phyloP scores from a whole-genome alignment of 2,888 invertebrate genomes.

The Synanthedon formicaeformis region DNA sequence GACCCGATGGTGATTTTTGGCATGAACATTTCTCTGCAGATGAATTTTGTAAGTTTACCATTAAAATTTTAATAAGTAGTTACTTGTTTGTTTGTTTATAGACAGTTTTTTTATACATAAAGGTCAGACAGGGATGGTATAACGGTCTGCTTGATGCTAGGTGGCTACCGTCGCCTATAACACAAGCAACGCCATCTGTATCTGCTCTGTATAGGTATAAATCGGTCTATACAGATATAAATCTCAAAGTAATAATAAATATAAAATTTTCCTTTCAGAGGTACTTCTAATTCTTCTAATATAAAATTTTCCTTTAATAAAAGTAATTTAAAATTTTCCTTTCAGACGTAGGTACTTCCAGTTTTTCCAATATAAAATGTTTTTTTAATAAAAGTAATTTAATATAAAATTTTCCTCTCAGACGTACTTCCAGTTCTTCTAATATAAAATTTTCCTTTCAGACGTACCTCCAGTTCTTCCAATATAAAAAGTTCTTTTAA shows the following conservation, averaged over 20 bases:
- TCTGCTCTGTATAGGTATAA: too few relatives aligned
- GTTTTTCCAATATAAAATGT: too few relatives aligned
- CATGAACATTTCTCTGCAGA: constrained; percentile 94
- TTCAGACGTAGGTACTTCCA: constrained; percentile 71
- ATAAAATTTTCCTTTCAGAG: constrained; percentile 69
- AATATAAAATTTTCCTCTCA: constrained; percentile 46
- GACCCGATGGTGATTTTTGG: constrained; percentile 82
- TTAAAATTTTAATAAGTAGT: not conserved
- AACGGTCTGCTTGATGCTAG: too few relatives aligned
- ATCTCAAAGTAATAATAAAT: too few relatives aligned
- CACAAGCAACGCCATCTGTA: too few relatives aligned
- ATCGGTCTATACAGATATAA: too few relatives aligned
- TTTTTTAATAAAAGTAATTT: too few relatives aligned
- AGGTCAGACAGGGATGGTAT: too few relatives aligned
- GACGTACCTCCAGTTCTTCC: constrained; percentile 90
- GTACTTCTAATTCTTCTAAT: constrained; percentile 22
- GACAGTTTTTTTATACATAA: too few relatives aligned
- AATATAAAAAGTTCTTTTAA: too few relatives aligned
- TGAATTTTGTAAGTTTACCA: constrained; percentile 86
- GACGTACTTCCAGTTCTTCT: constrained; percentile 88
- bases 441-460: constrained; percentile 44
- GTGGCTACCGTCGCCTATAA: too few relatives aligned
- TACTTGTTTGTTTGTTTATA: not conserved
- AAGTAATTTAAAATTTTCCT: constrained; percentile 15
- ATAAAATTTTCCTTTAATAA: too few relatives aligned